These are phyloP conservation scores for Dromaius novaehollandiae DNA, from an alignment of 2,113 vertebrate genomes.

Conservation along the genomic window DNA sequence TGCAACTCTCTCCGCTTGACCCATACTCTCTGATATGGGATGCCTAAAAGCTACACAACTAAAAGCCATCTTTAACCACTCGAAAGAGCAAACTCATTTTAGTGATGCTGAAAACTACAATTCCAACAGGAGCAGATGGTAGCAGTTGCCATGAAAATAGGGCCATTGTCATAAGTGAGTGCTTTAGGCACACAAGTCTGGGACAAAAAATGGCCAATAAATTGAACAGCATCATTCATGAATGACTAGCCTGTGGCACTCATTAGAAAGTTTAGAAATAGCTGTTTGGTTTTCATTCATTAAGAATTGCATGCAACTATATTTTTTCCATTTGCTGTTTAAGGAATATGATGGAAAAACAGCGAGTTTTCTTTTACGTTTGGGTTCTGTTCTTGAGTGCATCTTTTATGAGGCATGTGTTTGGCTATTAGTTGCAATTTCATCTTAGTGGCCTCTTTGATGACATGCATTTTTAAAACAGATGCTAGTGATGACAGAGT, in stretches of 20 bases:
- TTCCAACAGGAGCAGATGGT: conserved; percentile 24
- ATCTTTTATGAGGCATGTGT: conserved; percentile 10
- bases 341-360: not conserved
- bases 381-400: not conserved
- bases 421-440: conserved; percentile 8
- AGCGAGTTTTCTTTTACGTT: not conserved
- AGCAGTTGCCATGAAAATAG: conserved; percentile 17
- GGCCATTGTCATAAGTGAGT: conserved; percentile 1
- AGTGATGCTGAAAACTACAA: conserved; percentile 5
- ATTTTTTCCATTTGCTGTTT: conserved; percentile 1
- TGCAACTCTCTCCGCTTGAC: conserved; percentile 50
- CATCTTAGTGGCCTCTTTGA: not conserved
- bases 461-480: conserved; percentile 23
- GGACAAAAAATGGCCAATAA: not conserved
- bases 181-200: not conserved
- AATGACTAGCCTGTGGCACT: not conserved
- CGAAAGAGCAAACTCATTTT: not conserved
- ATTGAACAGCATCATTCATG: not conserved
- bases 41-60: conserved; percentile 36
- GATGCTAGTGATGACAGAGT: not conserved
- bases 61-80: conserved; percentile 46
- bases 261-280: not conserved
- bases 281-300: conserved; percentile 15
- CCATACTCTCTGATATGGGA: not conserved
- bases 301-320: not conserved